Evolutionary conservation across 2,888 invertebrate genomes (phyloP).

Genomic region (Laothoe populi): DNA sequence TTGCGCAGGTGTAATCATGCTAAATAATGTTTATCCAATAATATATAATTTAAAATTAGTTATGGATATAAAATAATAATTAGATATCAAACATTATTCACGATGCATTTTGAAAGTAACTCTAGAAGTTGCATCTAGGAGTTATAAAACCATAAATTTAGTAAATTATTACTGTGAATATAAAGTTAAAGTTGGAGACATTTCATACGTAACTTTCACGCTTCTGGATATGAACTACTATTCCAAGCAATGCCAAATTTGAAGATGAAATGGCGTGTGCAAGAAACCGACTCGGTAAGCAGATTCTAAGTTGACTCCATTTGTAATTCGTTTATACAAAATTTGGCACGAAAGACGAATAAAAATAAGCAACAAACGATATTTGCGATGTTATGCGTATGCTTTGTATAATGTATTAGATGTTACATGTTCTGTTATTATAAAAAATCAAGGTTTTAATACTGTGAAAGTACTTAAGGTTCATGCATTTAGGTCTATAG

Average conservation of each 20-base stretch:
- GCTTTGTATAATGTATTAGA: not conserved
- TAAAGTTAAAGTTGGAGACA: too few relatives aligned
- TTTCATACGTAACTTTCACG: not conserved
- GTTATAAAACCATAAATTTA: too few relatives aligned
- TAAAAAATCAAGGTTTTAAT: not conserved
- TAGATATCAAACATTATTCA: too few relatives aligned
- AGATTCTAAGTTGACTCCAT: conserved; percentile 3
- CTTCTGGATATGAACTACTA: not conserved
- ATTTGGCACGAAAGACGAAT: conserved; percentile 16
- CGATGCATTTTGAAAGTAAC: too few relatives aligned
- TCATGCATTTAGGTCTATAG: too few relatives aligned
- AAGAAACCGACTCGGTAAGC: not conserved
- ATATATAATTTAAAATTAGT: too few relatives aligned
- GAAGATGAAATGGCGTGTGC: not conserved
- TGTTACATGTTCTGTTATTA: not conserved
- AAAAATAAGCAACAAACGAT: conserved; percentile 22
- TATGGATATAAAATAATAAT: too few relatives aligned
- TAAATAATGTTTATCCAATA: too few relatives aligned
- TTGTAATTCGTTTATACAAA: not conserved
- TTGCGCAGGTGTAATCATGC: too few relatives aligned
- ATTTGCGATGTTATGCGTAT: not conserved
- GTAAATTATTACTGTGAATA: too few relatives aligned
- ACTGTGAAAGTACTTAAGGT: too few relatives aligned
- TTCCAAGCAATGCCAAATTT: conserved; percentile 3
- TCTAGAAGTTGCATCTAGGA: too few relatives aligned